A percentile compares a stretch with the other conserved stretches of the same genome.
phyloP scores from a whole-genome alignment of 1,140 invertebrate species.

The Macrosteles quadrilineatus region DNA sequence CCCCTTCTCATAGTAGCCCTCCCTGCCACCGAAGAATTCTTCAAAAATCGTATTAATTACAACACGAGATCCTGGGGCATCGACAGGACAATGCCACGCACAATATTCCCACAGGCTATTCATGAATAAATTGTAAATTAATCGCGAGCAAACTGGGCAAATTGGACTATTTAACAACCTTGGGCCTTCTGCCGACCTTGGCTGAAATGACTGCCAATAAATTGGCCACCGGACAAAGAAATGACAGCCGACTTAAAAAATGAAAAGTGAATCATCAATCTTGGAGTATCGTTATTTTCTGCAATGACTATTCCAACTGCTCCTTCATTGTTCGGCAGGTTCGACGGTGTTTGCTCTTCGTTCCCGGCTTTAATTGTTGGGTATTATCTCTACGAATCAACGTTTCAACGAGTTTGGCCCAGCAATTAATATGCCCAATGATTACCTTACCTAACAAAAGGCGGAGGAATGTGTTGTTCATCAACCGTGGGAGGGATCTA shows the following conservation, averaged over 20 bases:
- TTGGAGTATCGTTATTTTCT: not conserved
- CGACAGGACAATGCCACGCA: not conserved
- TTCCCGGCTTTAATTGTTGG: too few species aligned
- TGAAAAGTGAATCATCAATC: not conserved
- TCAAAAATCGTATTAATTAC: not conserved
- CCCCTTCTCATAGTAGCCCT: too few species aligned
- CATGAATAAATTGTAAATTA: constrained; percentile 11
- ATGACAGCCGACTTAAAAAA: not conserved
- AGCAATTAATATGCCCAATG: too few species aligned
- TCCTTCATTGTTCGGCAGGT: too few species aligned
- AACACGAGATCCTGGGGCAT: not conserved
- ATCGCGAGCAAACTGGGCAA: constrained; percentile 1
- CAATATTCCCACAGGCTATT: not conserved
- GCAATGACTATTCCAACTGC: not conserved
- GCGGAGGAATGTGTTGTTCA: too few species aligned
- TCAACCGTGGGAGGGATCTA: too few species aligned
- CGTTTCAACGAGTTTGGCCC: too few species aligned
- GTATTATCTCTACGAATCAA: too few species aligned
- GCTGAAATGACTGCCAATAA: not conserved
- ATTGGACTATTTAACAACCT: constrained; percentile 16
- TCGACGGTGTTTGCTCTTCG: too few species aligned
- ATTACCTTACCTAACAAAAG: too few species aligned
- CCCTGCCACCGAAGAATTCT: too few species aligned
- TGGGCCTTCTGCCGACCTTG: not conserved
- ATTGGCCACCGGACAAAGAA: not conserved